Base-by-base conservation (phyloP, 1,140 invertebrate species). In the Brachionus angularis region DNA sequence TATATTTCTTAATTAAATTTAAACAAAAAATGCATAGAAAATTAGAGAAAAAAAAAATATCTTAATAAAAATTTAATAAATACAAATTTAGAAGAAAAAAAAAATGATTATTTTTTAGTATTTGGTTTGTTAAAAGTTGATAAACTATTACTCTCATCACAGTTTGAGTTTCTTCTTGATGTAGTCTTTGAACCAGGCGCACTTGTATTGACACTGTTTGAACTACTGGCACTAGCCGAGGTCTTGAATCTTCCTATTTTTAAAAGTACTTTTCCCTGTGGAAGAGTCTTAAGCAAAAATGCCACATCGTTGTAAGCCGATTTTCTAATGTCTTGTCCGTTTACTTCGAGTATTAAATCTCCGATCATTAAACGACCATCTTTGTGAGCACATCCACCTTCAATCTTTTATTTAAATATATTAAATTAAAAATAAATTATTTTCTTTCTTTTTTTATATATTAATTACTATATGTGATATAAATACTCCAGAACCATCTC, bases 341-440 rank as follows among this genome's bases (percentile, higher is more conserved):
- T 93, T 0, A 98, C 89, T 27, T 90, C 84, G 10, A 93, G 81
- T 49, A 98, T 88, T 75, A 93, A 87, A 80, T 98, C 95, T 14
- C 95, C 94, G 77, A 89, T 89, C 83, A 91, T 89, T 67, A 98
- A 85, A 73, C 91, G 86, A 7, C 90, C 92, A 80, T 96, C 93
- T 36, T 91, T 86, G 75, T 95, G 91, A 0, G 93, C 93, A 64
- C 88, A 87, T 36, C 94, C 91, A 3, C 93, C 94, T 70, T 88
- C 86, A 1, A 92, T 84, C 14, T 72, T 5, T n/a, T 27, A 46
- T 16, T n/a, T 18, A 34, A 34, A 36, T 34, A 33, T 21, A 27
- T 1, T 21, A 21, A 14, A 39, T 55, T 10, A 7, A 8, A 71
- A 70, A 34, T 58, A 14, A 27, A 10, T 21, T 39, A 16, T 53